Base-by-base conservation (phyloP, 2,113 vertebrate species). In the Phylloscopus whistleri region DNA sequence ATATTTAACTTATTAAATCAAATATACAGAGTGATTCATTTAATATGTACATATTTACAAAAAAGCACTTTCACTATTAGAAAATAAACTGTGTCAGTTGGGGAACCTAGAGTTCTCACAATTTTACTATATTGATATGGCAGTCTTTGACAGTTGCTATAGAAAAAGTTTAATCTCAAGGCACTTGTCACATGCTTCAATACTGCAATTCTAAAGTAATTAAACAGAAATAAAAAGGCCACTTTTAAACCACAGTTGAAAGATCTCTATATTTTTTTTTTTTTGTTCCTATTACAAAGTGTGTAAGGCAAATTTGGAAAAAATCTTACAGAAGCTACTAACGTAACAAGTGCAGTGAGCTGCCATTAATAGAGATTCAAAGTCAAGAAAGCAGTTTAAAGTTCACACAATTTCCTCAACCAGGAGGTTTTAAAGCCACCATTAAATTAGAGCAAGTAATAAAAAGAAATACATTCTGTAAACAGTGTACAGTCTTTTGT, bases 11-110 rank as follows among this genome's bases (percentile, higher is more conserved):
- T 99, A 99, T 98, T 99, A 98, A 99, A 98, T 99, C 98, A 99
- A 99, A 99, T 99, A 99, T 99, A 99, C 99, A 99, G 98, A 99
- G 98, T 95, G 98, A 98, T 98, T 99, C 98, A 98, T 98, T 98
- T 98, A 98, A 98, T 99, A 99, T 99, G 97, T 99, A 99, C 99
- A 99, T 98, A 98, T 99, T 95, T 99, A 99, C 98, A 99, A 84
- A 97, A 97, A 97, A 93, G 96, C 96, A 98, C 96, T 98, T 97
- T 89, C 96, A 97, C 95, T 81, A 96, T 97, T 94, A 96, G 97
- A 98, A 97, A 98, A 97, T 87, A 97, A 98, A 97, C 82, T 66
- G 95, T 96, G 96, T 97, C 93, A 89, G 96, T 72, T 96, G 81
- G 96, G 89, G 93, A 97, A 97, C 92, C 80, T 96, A 67, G 37